Evolutionary conservation across 2,888 invertebrate species (phyloP).

Genomic region (Lagria hirta): DNA sequence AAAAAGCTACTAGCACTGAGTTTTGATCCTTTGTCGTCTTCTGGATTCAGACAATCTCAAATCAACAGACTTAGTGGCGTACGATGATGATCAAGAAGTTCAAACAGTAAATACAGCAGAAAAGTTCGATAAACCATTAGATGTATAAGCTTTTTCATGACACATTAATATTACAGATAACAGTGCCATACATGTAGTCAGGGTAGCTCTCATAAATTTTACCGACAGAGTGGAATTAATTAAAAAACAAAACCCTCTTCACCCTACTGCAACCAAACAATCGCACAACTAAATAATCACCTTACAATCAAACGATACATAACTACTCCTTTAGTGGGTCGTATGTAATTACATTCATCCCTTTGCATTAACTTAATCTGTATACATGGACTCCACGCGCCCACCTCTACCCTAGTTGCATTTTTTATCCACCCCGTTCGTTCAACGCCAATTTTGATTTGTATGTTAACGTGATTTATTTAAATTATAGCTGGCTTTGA

Average conservation of each 20-base stretch:
- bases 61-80: too few relatives aligned
- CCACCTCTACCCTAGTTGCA: slow-evolving; percentile 9
- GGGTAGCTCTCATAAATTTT: background rate
- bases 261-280: slow-evolving; percentile 1
- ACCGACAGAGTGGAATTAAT: slow-evolving; percentile 15
- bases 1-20: too few relatives aligned
- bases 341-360: slow-evolving; percentile 1
- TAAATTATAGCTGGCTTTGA: too few relatives aligned
- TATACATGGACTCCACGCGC: slow-evolving; percentile 4
- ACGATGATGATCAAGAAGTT: too few relatives aligned
- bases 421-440: slow-evolving; percentile 9
- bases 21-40: too few relatives aligned
- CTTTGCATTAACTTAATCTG: slow-evolving; percentile 1
- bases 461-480: slow-evolving; percentile 23
- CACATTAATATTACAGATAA: too few relatives aligned
- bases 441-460: slow-evolving; percentile 17
- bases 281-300: background rate
- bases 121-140: too few relatives aligned
- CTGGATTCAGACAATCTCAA: too few relatives aligned
- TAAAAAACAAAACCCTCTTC: slow-evolving; percentile 19
- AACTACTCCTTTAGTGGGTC: background rate
- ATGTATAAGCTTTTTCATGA: too few relatives aligned
- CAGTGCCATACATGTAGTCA: slow-evolving; percentile 2
- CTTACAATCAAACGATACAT: background rate
- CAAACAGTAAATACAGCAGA: too few relatives aligned